These are phyloP conservation scores for Xiphias gladius DNA, from an alignment of 2,113 vertebrate species.

Conservation along the genomic window DNA sequence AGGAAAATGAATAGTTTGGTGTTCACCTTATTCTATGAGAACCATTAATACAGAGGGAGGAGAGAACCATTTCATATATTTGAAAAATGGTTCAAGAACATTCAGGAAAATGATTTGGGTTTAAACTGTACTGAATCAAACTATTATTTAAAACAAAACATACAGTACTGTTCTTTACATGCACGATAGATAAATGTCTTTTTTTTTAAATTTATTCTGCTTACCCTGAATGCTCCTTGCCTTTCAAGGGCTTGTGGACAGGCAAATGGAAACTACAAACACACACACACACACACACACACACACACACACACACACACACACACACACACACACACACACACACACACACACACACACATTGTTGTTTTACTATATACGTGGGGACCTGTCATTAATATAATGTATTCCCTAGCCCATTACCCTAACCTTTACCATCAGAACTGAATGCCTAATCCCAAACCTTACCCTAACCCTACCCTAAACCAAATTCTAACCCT, in stretches of 20 bases:
- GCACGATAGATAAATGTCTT: neutral
- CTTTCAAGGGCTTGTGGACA: conserved; percentile 33
- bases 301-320: neutral
- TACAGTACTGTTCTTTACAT: neutral
- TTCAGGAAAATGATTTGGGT: conserved; percentile 1
- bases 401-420: too few species aligned
- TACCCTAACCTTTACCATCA: too few species aligned
- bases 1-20: conserved; percentile 53
- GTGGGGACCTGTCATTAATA: too few species aligned
- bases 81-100: neutral
- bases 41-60: conserved; percentile 34
- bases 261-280: neutral
- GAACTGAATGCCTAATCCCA: too few species aligned
- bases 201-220: neutral
- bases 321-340: conserved; percentile 11
- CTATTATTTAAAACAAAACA: neutral
- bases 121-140: neutral
- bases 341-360: too few species aligned
- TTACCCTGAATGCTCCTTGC: conserved; percentile 30
- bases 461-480: too few species aligned
- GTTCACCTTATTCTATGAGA: conserved; percentile 38
- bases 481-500: too few species aligned
- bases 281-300: neutral
- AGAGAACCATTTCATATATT: neutral
- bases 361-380: too few species aligned